Evolutionary conservation across 2,888 invertebrate genomes (phyloP), one percentile per base, ranked within the genome.

Genomic region (Agriotes lineatus): DNA sequence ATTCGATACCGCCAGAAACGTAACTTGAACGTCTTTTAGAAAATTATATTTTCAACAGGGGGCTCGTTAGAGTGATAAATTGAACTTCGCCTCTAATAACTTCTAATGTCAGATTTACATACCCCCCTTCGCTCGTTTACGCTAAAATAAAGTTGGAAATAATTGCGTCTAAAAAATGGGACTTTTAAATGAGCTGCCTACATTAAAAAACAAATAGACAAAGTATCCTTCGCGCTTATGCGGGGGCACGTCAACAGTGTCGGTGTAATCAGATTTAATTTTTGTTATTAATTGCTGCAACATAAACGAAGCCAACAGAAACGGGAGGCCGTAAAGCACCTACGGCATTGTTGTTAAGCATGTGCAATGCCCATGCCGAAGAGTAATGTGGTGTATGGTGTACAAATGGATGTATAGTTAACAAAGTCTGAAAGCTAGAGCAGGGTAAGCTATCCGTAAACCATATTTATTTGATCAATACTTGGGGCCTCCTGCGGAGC

Each of bases 381-480:
- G 42, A 25, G 14, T 16, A 42, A 14, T 42, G 12, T 25, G 9
- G 6, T n/a, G 35, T 16, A 37, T 42, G 14, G 22, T 30, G 6
- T 35, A 64, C 33, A 44, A 42, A 42, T 48, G 22, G 12, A 52
- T 35, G 19, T 33, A 30, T 50, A 57, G 63, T 68, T 68, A 63
- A 52, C 52, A 75, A 77, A 75, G 75, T 76, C 76, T 67, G 67
- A 71, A 76, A 75, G 75, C 63, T 71, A 72, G 73, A 65, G 64
- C 64, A 69, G 67, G 69, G 69, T 59, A 65, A 72, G 70, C 65
- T 76, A 77, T 77, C 74, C 77, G 78, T 77, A 78, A 78, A 79
- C 76, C 74, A 81, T 81, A 82, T 83, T 82, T 83, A 83, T 83
- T 83, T 83, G 83, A 83, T 83, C 83, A 83, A 83, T 83, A 83